These are phyloP conservation scores for Mastacembelus armatus DNA, from an alignment of 2,797 vertebrate genomes.

Conservation along the genomic window DNA sequence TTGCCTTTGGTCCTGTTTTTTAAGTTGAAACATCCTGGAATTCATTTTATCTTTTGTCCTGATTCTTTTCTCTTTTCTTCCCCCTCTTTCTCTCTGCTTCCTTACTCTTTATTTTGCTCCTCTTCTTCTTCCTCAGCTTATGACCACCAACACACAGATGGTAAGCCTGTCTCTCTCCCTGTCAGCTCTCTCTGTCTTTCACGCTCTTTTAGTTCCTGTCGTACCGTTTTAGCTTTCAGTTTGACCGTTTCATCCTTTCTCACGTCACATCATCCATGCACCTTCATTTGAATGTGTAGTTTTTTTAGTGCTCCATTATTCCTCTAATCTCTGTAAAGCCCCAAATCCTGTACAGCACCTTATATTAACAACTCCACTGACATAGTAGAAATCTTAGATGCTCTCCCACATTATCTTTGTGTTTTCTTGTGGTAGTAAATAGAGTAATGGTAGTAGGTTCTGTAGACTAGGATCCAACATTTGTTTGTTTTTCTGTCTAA, in stretches of 20 bases:
- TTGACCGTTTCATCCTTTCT: slow-evolving; percentile 68
- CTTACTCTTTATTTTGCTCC: slow-evolving; percentile 87
- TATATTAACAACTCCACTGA: slow-evolving; percentile 65
- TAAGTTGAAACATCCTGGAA: slow-evolving; percentile 81
- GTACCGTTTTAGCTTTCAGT: slow-evolving; percentile 75
- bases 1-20: slow-evolving; percentile 79
- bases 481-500: slow-evolving; percentile 66
- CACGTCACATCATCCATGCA: slow-evolving; percentile 62
- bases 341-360: slow-evolving; percentile 65
- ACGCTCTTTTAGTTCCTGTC: slow-evolving; percentile 73
- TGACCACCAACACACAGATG: slow-evolving; percentile 96
- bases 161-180: slow-evolving; percentile 89
- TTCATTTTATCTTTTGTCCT: slow-evolving; percentile 84
- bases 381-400: slow-evolving; percentile 67
- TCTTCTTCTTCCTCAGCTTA: slow-evolving; percentile 87
- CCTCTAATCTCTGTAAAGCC: slow-evolving; percentile 68
- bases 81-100: slow-evolving; percentile 78
- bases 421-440: slow-evolving; percentile 58
- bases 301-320: slow-evolving; percentile 60
- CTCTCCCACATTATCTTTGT: slow-evolving; percentile 69
- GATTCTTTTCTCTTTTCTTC: slow-evolving; percentile 78
- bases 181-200: slow-evolving; percentile 85
- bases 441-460: slow-evolving; percentile 42
- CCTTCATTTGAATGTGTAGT: slow-evolving; percentile 73
- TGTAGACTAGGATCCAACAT: slow-evolving; percentile 64